Percentiles rank a stretch among this genome's conserved stretches.
phyloP scores from a whole-genome alignment of 1,140 invertebrate genomes.

The Papilio aristodemus region DNA sequence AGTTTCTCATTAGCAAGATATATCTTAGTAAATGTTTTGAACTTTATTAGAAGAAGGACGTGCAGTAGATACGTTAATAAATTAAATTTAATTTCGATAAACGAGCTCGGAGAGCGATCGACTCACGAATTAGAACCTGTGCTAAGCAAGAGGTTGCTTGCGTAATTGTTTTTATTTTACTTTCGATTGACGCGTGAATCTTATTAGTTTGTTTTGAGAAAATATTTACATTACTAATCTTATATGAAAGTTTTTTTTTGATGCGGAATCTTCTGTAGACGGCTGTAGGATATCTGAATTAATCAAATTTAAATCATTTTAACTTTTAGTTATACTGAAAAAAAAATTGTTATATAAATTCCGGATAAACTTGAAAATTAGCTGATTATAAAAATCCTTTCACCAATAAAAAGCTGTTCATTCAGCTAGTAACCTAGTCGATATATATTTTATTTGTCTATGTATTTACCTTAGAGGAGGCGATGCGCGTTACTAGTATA shows the following conservation, averaged over 20 bases:
- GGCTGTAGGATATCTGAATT: no score
- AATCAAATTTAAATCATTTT: no score
- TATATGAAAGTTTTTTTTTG: neutral
- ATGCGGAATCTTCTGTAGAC: neutral
- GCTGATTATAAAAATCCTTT: no score
- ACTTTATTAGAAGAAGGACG: neutral
- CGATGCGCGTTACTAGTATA: no score
- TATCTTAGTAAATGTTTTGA: constrained; percentile 4
- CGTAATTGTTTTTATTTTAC: constrained; percentile 5
- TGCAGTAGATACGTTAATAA: neutral
- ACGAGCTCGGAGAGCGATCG: constrained; percentile 6
- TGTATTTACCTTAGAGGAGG: no score
- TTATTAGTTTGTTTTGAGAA: neutral
- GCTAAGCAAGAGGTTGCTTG: neutral
- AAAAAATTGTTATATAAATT: no score
- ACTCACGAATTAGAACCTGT: neutral
- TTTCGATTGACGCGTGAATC: neutral
- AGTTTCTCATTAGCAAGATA: neutral
- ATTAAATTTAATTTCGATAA: constrained; percentile 3
- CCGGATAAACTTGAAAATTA: no score
- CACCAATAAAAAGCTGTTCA: no score
- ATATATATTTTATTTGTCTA: no score
- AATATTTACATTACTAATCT: constrained; percentile 1
- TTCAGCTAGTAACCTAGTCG: no score
- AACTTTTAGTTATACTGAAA: no score